phyloP scores from a whole-genome alignment of 2,797 vertebrate species.

The Malacoraja senta region DNA sequence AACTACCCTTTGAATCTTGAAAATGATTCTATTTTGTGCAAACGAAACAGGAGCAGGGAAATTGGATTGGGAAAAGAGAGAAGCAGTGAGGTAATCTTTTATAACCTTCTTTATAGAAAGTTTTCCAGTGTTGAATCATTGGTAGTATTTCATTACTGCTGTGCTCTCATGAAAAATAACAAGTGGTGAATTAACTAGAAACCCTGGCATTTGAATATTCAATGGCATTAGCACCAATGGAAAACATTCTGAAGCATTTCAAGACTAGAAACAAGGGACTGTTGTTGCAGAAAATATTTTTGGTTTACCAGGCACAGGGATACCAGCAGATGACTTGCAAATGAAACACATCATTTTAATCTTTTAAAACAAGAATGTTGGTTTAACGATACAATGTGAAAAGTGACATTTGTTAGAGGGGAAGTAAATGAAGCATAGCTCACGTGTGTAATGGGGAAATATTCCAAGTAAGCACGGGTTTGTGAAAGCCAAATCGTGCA shows the following conservation, averaged over 20 bases:
- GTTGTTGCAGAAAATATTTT: background rate
- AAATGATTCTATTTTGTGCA: background rate
- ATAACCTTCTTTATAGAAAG: background rate
- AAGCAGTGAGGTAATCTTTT: background rate
- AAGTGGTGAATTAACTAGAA: background rate
- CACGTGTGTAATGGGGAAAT: background rate
- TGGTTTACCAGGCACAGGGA: background rate
- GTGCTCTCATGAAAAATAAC: background rate
- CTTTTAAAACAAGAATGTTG: background rate
- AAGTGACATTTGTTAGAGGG: background rate
- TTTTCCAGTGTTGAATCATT: background rate
- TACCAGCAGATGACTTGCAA: background rate
- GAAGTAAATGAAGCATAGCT: background rate
- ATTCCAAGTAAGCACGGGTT: background rate
- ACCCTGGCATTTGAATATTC: background rate
- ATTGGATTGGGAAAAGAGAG: background rate
- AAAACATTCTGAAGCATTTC: background rate
- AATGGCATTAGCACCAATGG: background rate
- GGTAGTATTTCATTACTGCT: background rate
- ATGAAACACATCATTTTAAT: background rate
- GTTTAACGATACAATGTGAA: background rate
- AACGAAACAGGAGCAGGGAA: background rate
- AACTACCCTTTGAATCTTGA: background rate
- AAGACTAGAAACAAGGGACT: background rate
- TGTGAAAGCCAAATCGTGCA: background rate